Percentiles rank a stretch among this genome's conserved stretches.
phyloP scores from a whole-genome alignment of 1,140 invertebrate genomes.

The Ceratina japonica region DNA sequence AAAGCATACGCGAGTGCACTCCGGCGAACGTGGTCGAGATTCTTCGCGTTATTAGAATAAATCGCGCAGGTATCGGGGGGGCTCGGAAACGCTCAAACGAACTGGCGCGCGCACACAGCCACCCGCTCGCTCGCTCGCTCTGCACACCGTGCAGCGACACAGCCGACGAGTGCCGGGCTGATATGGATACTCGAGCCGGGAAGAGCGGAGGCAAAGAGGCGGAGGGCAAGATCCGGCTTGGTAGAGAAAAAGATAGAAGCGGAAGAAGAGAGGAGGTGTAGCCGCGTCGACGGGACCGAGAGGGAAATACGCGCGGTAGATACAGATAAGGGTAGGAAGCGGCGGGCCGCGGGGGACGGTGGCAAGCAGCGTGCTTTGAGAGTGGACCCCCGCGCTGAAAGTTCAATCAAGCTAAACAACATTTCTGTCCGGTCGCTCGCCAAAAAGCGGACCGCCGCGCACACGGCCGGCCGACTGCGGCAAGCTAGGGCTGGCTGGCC shows the following conservation, averaged over 20 bases:
- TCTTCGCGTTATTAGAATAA: slow-evolving; percentile 48
- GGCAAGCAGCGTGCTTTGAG: slow-evolving; percentile 61
- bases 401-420: slow-evolving; percentile 77
- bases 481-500: slow-evolving; percentile 66
- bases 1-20: neutral
- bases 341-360: neutral
- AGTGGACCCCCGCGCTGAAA: slow-evolving; percentile 63
- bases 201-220: slow-evolving; percentile 41
- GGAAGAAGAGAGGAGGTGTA: slow-evolving; percentile 19
- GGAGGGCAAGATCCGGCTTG: slow-evolving; percentile 26
- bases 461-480: slow-evolving; percentile 64
- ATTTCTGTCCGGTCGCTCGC: slow-evolving; percentile 73
- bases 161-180: slow-evolving; percentile 17
- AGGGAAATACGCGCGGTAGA: slow-evolving; percentile 13
- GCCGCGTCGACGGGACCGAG: slow-evolving; percentile 5
- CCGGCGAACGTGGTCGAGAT: neutral
- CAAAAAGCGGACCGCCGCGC: slow-evolving; percentile 69
- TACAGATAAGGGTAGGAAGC: slow-evolving; percentile 6
- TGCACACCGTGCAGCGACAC: neutral
- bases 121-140: too few relatives aligned
- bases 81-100: slow-evolving; percentile 19
- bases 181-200: slow-evolving; percentile 9
- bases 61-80: slow-evolving; percentile 35
- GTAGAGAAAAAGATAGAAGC: slow-evolving; percentile 22
- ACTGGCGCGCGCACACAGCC: neutral